Evolutionary conservation across 2,888 invertebrate species (phyloP).

Genomic region (Zootermopsis nevadensis): DNA sequence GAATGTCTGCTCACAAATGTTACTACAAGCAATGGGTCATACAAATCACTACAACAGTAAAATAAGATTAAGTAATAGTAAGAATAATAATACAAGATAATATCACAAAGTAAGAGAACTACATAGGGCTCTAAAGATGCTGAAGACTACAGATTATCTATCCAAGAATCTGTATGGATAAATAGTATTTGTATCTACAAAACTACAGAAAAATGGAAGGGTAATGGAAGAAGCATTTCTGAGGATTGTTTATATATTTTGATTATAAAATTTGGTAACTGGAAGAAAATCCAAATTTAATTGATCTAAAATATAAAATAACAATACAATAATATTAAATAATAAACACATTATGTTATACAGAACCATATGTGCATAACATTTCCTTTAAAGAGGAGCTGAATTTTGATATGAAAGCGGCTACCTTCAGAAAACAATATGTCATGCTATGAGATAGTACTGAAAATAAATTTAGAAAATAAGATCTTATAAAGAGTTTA

Average conservation of each 20-base stretch:
- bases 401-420: no score
- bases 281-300: no score
- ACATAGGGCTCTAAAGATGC: slow-evolving; percentile 4
- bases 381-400: no score
- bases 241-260: background rate
- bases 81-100: background rate
- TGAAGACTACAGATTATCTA: slow-evolving; percentile 17
- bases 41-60: slow-evolving; percentile 12
- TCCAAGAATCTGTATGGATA: slow-evolving; percentile 26
- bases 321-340: no score
- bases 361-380: no score
- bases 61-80: background rate
- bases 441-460: no score
- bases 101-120: background rate
- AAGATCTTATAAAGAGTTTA: no score
- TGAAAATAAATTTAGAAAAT: no score
- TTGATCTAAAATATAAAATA: no score
- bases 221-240: slow-evolving; percentile 29
- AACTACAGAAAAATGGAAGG: slow-evolving; percentile 27
- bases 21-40: slow-evolving; percentile 35
- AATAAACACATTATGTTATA: no score
- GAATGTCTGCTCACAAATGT: slow-evolving; percentile 6
- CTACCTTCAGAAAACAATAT: no score
- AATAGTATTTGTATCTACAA: background rate
- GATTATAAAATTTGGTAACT: no score